Percentiles rank a stretch among this genome's conserved stretches.
phyloP scores from a whole-genome alignment of 2,888 invertebrate species.

The Luperina nickerlii region DNA sequence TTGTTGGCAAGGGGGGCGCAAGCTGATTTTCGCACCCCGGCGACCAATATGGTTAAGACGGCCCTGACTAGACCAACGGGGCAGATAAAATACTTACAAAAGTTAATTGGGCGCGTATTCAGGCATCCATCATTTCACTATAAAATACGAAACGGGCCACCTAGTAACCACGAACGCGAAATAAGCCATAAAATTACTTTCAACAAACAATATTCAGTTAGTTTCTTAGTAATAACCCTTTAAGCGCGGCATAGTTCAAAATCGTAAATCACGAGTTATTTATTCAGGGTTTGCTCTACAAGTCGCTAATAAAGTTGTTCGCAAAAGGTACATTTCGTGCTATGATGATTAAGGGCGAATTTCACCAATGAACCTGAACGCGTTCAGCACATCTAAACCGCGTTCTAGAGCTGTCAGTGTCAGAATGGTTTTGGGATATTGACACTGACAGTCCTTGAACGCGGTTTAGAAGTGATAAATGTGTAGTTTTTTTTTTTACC shows the following conservation, averaged over 20 bases:
- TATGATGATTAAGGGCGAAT: not conserved
- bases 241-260: slow-evolving; percentile 59
- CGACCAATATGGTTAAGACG: too few species aligned
- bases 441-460: too few species aligned
- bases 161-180: slow-evolving; percentile 5
- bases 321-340: slow-evolving; percentile 32
- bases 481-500: too few species aligned
- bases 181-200: slow-evolving; percentile 44
- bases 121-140: not conserved
- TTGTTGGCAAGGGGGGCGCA: too few species aligned
- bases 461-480: too few species aligned
- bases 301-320: slow-evolving; percentile 30
- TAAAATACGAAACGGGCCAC: not conserved
- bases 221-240: slow-evolving; percentile 44
- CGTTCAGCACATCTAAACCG: not conserved
- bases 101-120: not conserved
- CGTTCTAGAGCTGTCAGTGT: not conserved
- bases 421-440: too few species aligned
- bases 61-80: not conserved
- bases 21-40: too few species aligned
- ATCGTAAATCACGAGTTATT: slow-evolving; percentile 66
- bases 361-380: not conserved
- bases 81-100: too few species aligned
- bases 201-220: slow-evolving; percentile 49
- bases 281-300: slow-evolving; percentile 66